Evolutionary conservation across 1,140 invertebrate genomes (phyloP).

Genomic region (Temnothorax longispinosus): DNA sequence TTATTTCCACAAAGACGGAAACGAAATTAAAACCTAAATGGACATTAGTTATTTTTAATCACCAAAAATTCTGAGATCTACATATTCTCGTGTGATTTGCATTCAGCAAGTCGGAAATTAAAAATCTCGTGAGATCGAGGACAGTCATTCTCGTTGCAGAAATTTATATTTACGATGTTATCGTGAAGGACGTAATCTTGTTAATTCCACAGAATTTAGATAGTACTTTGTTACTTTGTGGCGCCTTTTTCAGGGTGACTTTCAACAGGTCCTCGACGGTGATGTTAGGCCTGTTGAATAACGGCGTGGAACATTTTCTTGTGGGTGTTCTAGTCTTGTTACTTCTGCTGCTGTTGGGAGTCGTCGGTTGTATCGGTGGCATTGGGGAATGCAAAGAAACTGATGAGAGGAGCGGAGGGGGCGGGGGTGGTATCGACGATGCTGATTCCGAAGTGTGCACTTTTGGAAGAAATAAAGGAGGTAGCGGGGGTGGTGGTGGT

Average conservation of each 20-base stretch:
- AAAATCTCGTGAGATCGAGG: too few relatives aligned
- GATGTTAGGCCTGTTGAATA: conserved; percentile 75
- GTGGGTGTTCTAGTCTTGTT: conserved; percentile 57
- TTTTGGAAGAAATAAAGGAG: background rate
- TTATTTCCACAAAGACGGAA: background rate
- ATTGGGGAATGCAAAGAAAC: conserved; percentile 62
- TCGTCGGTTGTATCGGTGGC: conserved; percentile 20
- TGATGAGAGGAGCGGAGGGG: conserved; percentile 20
- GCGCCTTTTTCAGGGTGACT: conserved; percentile 80
- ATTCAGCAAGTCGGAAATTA: too few relatives aligned
- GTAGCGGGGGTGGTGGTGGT: background rate
- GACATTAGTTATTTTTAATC: background rate
- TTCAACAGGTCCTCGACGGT: conserved; percentile 82
- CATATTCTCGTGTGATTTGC: background rate
- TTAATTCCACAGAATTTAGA: background rate
- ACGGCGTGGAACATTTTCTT: conserved; percentile 73
- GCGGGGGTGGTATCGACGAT: conserved; percentile 24
- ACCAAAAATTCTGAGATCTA: background rate
- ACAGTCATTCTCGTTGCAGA: background rate
- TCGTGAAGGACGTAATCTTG: background rate
- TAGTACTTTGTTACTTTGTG: conserved; percentile 72
- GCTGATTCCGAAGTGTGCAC: background rate
- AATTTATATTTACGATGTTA: background rate
- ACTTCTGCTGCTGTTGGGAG: conserved; percentile 59
- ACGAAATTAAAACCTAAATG: background rate